A percentile compares a stretch with the other conserved stretches of the same genome.
phyloP scores from a whole-genome alignment of 2,113 vertebrate species.

The Tragelaphus scriptus region DNA sequence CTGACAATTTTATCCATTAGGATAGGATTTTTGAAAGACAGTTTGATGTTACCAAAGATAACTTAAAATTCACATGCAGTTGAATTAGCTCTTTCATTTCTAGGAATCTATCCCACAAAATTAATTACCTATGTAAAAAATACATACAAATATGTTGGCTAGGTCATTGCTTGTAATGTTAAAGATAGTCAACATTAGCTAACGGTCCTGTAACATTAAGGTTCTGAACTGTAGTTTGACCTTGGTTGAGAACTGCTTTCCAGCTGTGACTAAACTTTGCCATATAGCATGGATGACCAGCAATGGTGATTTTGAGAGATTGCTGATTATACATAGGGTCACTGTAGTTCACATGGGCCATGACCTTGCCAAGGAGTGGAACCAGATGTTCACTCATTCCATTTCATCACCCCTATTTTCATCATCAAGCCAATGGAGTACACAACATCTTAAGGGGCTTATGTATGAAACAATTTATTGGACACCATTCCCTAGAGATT shows the following conservation, averaged over 20 bases:
- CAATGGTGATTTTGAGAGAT: background rate
- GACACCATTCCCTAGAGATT: background rate
- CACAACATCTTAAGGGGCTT: background rate
- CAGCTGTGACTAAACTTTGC: background rate
- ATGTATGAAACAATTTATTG: background rate
- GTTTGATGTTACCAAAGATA: background rate
- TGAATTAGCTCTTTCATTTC: background rate
- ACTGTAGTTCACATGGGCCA: background rate
- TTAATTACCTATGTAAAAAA: background rate
- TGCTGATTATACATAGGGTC: background rate
- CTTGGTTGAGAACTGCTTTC: background rate
- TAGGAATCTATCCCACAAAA: background rate
- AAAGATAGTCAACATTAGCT: background rate
- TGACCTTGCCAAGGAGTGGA: background rate
- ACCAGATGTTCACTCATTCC: background rate
- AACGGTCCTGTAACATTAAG: background rate
- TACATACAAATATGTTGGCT: background rate
- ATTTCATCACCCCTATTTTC: background rate
- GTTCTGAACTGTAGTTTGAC: background rate
- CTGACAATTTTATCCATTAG: background rate
- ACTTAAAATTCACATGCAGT: background rate
- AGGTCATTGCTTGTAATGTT: background rate
- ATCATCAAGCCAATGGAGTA: background rate
- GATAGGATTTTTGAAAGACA: background rate
- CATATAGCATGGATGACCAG: background rate